Percentiles rank a stretch among this genome's conserved stretches.
phyloP scores from a whole-genome alignment of 2,888 invertebrate species.

The Ophion obscuratus region DNA sequence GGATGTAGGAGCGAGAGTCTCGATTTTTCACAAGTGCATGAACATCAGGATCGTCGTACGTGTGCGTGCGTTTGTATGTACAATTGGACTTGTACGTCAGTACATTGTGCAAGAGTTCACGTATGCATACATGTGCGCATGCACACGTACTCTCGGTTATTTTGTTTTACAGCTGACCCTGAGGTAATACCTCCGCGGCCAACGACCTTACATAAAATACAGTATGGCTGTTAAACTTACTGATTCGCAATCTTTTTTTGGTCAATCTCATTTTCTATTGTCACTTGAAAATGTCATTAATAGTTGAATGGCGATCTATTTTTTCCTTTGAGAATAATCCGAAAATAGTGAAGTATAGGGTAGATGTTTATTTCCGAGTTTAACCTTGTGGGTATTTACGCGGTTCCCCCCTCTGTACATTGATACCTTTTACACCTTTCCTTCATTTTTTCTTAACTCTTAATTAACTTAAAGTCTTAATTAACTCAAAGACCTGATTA shows the following conservation, averaged over 20 bases:
- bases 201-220: constrained; percentile 52
- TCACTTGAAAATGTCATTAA: not conserved
- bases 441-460: too few species aligned
- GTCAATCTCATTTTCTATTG: not conserved
- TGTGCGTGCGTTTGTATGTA: not conserved
- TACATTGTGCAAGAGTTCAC: constrained; percentile 1
- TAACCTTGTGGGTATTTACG: too few species aligned
- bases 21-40: constrained; percentile 59
- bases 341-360: too few species aligned
- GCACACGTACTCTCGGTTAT: constrained; percentile 21
- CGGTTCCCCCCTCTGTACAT: too few species aligned
- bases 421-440: too few species aligned
- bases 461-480: too few species aligned
- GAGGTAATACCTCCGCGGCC: constrained; percentile 58
- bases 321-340: not conserved
- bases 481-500: too few species aligned
- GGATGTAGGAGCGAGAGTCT: constrained; percentile 19
- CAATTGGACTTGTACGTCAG: not conserved
- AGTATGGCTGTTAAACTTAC: not conserved
- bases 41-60: constrained; percentile 25
- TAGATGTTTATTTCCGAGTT: too few species aligned
- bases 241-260: not conserved
- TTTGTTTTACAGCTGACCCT: constrained; percentile 58
- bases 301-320: not conserved
- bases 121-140: not conserved